Evolutionary conservation across 2,888 invertebrate genomes (phyloP).

Genomic region (Tetrapedia diversipes): DNA sequence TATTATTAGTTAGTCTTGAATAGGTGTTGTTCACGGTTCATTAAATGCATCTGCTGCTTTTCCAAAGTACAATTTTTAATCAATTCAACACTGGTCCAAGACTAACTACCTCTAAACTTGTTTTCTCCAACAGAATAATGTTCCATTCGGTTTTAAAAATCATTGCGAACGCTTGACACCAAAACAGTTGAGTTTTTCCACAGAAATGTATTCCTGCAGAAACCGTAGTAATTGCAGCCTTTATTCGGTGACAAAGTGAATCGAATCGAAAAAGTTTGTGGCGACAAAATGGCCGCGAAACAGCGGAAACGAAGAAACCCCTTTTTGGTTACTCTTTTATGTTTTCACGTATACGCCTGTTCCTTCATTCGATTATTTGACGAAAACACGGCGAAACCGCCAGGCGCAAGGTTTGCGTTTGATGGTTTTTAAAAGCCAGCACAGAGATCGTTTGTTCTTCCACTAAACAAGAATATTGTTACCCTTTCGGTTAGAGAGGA

Average conservation of each 20-base stretch:
- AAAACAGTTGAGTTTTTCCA: no score
- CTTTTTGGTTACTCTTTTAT: background rate
- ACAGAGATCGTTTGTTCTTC: background rate
- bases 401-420: background rate
- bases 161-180: no score
- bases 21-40: no score
- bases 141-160: no score
- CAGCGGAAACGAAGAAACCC: background rate
- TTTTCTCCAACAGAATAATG: no score
- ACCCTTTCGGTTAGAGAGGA: no score
- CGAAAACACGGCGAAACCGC: background rate
- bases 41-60: no score
- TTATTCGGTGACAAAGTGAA: background rate
- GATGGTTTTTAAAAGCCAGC: constrained; percentile 11
- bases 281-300: background rate
- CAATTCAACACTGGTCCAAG: no score
- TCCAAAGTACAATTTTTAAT: no score
- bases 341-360: background rate
- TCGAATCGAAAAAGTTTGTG: background rate
- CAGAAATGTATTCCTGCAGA: no score
- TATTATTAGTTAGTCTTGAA: no score
- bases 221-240: background rate
- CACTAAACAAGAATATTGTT: background rate
- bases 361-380: background rate
- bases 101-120: no score